Percentiles rank a stretch among this genome's conserved stretches.
Evolutionary conservation across 2,113 vertebrate genomes (phyloP).

Genomic region (Pelodiscus sinensis): DNA sequence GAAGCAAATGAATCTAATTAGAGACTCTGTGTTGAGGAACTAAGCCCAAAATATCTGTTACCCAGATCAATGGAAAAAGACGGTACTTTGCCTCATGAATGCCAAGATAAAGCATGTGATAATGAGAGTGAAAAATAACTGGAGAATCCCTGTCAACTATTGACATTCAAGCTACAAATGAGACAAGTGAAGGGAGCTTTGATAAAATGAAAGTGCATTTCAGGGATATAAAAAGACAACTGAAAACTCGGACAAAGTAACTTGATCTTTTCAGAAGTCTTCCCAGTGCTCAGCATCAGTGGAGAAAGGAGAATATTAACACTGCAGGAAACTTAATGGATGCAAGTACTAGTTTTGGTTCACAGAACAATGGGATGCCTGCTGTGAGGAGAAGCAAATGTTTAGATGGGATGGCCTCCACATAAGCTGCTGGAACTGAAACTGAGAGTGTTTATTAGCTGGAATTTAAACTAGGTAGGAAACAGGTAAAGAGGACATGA

Average conservation of each 20-base stretch:
- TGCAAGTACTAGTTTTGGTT: not conserved
- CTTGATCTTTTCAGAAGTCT: not conserved
- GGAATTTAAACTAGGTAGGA: not conserved
- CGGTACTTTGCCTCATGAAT: conserved; percentile 13
- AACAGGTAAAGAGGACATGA: not conserved
- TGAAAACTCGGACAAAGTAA: not conserved
- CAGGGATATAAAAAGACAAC: not conserved
- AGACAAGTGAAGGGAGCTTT: not conserved
- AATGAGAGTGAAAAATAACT: not conserved
- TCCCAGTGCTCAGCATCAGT: not conserved
- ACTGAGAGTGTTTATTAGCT: not conserved
- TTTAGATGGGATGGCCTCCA: not conserved
- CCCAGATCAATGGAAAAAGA: not conserved
- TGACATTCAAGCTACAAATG: not conserved
- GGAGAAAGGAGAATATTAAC: not conserved
- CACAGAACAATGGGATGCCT: not conserved
- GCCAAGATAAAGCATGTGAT: conserved; percentile 4
- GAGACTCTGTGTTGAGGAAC: not conserved
- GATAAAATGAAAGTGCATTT: not conserved
- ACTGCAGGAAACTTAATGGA: not conserved
- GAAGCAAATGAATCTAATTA: not conserved
- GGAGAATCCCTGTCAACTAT: not conserved
- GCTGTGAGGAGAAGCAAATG: not conserved
- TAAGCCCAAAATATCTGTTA: not conserved
- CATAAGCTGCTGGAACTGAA: not conserved